Evolutionary conservation across 2,888 invertebrate species (phyloP).

Genomic region (Pyrrhia umbra): DNA sequence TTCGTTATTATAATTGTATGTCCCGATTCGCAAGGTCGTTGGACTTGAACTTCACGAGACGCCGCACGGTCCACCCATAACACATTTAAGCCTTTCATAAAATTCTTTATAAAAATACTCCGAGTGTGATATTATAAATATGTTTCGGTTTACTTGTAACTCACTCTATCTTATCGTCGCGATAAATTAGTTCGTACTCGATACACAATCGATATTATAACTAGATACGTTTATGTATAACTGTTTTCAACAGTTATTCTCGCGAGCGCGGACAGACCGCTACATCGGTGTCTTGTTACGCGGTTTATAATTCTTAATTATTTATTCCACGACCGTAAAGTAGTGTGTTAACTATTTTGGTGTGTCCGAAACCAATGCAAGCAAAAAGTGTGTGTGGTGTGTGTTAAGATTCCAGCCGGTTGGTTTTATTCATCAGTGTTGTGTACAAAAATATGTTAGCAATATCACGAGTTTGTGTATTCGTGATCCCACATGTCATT

Average conservation of each 20-base stretch:
- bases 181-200: slow-evolving; percentile 86
- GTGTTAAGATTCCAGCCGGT: slow-evolving; percentile 43
- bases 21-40: slow-evolving; percentile 69
- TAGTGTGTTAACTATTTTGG: slow-evolving; percentile 46
- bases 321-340: slow-evolving; percentile 61
- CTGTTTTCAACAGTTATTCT: slow-evolving; percentile 83
- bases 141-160: slow-evolving; percentile 65
- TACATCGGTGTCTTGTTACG: slow-evolving; percentile 69
- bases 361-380: slow-evolving; percentile 32
- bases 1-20: slow-evolving; percentile 54
- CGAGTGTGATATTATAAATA: slow-evolving; percentile 64
- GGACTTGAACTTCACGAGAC: slow-evolving; percentile 58
- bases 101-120: slow-evolving; percentile 61
- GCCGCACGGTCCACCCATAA: slow-evolving; percentile 4
- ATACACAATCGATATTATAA: slow-evolving; percentile 85
- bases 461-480: slow-evolving; percentile 57
- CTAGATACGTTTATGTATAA: slow-evolving; percentile 75
- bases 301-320: slow-evolving; percentile 66
- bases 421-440: slow-evolving; percentile 53
- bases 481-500: slow-evolving; percentile 62
- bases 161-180: slow-evolving; percentile 83
- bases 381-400: slow-evolving; percentile 48
- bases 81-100: slow-evolving; percentile 6
- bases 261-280: slow-evolving; percentile 79
- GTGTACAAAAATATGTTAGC: slow-evolving; percentile 53